Conservation (phyloP, 2,113 vertebrate genomes). For the Triplophysa rosa region DNA sequence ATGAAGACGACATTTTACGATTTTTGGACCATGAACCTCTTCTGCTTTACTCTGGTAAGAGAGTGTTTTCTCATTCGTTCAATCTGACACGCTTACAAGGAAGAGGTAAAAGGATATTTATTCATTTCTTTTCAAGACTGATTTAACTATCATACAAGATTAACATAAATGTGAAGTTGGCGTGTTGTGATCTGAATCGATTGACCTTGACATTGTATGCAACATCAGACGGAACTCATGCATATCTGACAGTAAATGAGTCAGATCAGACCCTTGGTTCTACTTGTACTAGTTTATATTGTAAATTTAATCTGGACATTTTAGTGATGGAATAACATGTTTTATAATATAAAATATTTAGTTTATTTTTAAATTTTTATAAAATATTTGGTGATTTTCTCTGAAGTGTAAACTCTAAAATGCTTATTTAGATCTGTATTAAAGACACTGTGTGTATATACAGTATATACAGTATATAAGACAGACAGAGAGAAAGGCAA, state of each 20-base stretch:
- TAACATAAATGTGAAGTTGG: background rate
- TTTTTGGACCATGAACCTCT: constrained; percentile 84
- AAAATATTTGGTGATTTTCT: no score
- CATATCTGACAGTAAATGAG: background rate
- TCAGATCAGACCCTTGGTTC: background rate
- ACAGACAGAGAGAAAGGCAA: background rate
- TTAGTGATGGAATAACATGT: no score
- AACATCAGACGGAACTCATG: background rate
- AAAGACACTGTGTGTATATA: no score
- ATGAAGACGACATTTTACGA: constrained; percentile 19
- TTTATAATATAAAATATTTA: no score
- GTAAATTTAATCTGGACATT: no score
- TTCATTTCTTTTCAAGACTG: background rate
- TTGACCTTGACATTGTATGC: background rate
- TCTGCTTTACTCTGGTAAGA: constrained; percentile 96
- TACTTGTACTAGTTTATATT: no score
- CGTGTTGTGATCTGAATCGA: background rate
- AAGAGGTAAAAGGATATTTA: background rate
- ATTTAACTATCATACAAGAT: background rate
- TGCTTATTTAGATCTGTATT: no score
- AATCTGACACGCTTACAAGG: background rate
- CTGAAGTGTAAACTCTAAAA: no score
- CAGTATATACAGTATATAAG: background rate
- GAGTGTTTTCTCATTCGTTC: constrained; percentile 38
- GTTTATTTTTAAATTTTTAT: no score